Conservation (phyloP, 2,797 vertebrate genomes). For the Rhinatrema bivittatum region DNA sequence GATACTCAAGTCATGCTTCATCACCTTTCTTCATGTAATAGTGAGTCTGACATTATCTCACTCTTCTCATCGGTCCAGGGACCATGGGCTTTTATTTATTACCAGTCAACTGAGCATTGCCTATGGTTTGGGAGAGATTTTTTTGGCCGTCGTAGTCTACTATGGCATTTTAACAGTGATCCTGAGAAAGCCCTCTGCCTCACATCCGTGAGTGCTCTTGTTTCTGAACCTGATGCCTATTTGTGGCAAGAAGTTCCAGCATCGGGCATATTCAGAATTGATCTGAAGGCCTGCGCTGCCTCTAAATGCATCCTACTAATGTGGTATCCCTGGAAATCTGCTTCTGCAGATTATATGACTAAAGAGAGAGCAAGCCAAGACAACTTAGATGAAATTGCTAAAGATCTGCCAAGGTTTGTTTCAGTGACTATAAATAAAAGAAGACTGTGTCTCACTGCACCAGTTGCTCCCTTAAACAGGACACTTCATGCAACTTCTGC, state of each 20-base stretch:
- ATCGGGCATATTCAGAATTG: slow-evolving; percentile 73
- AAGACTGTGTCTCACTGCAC: slow-evolving; percentile 50
- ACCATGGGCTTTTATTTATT: slow-evolving; percentile 87
- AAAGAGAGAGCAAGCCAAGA: slow-evolving; percentile 14
- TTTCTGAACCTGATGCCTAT: background rate
- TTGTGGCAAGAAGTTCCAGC: slow-evolving; percentile 82
- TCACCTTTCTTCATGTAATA: slow-evolving; percentile 52
- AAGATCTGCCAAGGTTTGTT: slow-evolving; percentile 48
- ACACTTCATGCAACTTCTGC: slow-evolving; percentile 20
- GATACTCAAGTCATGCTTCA: slow-evolving; percentile 70
- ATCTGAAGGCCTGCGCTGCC: slow-evolving; percentile 53
- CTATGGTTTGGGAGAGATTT: slow-evolving; percentile 95
- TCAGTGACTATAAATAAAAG: slow-evolving; percentile 41
- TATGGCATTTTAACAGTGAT: slow-evolving; percentile 67
- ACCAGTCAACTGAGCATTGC: slow-evolving; percentile 62
- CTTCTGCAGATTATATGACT: background rate
- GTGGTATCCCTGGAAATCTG: slow-evolving; percentile 68
- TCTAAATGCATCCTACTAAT: slow-evolving; percentile 49
- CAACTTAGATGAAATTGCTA: slow-evolving; percentile 21
- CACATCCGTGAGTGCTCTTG: slow-evolving; percentile 55
- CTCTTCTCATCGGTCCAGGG: slow-evolving; percentile 68
- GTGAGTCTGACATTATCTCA: slow-evolving; percentile 56
- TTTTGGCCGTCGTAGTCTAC: slow-evolving; percentile 87
- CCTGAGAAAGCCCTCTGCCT: slow-evolving; percentile 46
- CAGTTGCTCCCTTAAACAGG: slow-evolving; percentile 69